Evolutionary conservation across 2,797 vertebrate species (phyloP).

Genomic region (Psittacula echo): DNA sequence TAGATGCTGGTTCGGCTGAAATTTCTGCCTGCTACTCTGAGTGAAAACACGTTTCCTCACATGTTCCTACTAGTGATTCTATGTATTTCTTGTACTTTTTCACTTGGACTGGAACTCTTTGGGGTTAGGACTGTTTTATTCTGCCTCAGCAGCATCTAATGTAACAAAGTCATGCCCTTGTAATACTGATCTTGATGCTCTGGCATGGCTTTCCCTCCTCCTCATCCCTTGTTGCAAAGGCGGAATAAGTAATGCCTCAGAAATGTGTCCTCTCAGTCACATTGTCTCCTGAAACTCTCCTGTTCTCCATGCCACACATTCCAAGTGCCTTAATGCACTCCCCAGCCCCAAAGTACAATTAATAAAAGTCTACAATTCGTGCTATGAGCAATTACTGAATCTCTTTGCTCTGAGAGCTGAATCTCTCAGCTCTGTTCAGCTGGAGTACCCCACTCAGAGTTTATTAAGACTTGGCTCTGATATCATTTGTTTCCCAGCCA

Average conservation of each 20-base stretch:
- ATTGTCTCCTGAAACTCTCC: neutral
- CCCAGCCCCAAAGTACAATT: neutral
- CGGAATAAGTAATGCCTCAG: constrained; percentile 6
- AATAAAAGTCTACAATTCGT: constrained; percentile 19
- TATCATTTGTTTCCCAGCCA: constrained; percentile 45
- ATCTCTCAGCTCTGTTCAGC: neutral
- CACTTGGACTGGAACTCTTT: neutral
- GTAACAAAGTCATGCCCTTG: neutral
- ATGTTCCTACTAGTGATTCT: neutral
- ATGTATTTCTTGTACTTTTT: neutral
- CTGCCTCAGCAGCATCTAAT: neutral
- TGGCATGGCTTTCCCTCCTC: neutral
- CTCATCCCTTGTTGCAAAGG: neutral
- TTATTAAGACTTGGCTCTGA: constrained; percentile 58
- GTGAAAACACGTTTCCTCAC: fast-evolving
- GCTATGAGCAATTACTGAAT: constrained; percentile 38
- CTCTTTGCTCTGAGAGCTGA: neutral
- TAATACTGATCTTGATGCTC: neutral
- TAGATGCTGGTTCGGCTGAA: fast-evolving
- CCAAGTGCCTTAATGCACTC: constrained; percentile 1
- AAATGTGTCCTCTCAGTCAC: constrained; percentile 13
- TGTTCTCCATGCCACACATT: constrained; percentile 18
- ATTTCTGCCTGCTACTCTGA: neutral
- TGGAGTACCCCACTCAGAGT: constrained; percentile 51
- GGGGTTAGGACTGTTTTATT: neutral